Conservation (phyloP, 2,797 vertebrate genomes). For the Molossus molossus region DNA sequence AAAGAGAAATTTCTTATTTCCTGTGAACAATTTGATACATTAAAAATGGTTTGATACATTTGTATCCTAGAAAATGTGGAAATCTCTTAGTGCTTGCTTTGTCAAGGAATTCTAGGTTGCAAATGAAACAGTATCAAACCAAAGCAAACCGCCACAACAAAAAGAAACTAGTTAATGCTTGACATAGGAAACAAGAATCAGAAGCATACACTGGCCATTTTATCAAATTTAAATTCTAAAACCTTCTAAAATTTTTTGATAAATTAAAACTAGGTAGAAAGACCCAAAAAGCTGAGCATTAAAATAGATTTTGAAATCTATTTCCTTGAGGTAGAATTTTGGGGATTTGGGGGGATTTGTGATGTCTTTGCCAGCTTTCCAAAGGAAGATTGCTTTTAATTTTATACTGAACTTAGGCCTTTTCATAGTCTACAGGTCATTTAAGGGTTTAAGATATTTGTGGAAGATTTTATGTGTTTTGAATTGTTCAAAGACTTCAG, state of each 20-base stretch:
- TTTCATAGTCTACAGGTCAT: not conserved
- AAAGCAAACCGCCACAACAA: not conserved
- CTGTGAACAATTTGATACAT: not conserved
- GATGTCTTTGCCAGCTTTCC: not conserved
- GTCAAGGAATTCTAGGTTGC: not conserved
- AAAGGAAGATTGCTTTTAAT: not conserved
- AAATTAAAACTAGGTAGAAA: not conserved
- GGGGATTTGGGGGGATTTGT: not conserved
- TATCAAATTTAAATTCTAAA: slow-evolving; percentile 33
- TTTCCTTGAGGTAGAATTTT: not conserved
- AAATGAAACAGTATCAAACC: not conserved
- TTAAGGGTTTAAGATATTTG: slow-evolving; percentile 2
- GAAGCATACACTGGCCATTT: not conserved
- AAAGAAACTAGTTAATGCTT: not conserved
- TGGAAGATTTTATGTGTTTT: not conserved
- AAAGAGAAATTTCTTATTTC: slow-evolving; percentile 20
- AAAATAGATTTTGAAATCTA: not conserved
- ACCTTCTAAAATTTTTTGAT: not conserved
- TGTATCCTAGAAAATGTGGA: not conserved
- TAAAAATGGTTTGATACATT: slow-evolving; percentile 18
- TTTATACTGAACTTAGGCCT: not conserved
- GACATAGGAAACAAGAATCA: not conserved
- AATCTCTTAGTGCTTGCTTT: not conserved
- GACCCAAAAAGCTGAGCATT: not conserved
- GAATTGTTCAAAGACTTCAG: not conserved